A percentile compares a stretch with the other conserved stretches of the same genome.
Evolutionary conservation across 2,888 invertebrate genomes (phyloP).

Genomic region (Tryphoninae sp.): DNA sequence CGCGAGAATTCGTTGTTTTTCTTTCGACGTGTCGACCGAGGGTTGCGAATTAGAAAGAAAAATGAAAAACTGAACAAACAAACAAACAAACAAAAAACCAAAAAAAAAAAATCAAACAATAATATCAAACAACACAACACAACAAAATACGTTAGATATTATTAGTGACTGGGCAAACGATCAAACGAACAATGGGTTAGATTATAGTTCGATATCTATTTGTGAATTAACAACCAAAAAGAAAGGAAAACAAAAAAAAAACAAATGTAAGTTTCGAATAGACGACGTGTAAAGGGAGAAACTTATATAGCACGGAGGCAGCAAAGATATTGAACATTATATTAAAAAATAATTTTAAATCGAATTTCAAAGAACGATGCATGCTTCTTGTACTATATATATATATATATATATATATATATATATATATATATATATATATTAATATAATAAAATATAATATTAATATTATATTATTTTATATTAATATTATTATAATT

Average conservation of each 20-base stretch:
- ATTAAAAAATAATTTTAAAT: conserved; percentile 48
- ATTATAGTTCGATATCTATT: conserved; percentile 40
- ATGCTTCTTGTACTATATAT: conserved; percentile 60
- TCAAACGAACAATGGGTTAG: conserved; percentile 45
- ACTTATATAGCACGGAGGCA: conserved; percentile 41
- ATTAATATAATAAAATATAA: too few species aligned
- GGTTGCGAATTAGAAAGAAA: too few species aligned
- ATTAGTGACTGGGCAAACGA: conserved; percentile 52
- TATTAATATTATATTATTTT: too few species aligned
- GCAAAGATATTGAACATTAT: conserved; percentile 59
- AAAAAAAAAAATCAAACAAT: too few species aligned
- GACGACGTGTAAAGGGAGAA: not conserved
- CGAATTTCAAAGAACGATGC: conserved; percentile 55
- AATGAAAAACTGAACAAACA: too few species aligned
- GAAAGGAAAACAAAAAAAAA: not conserved
- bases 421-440: conserved; percentile 56
- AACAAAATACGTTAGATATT: not conserved
- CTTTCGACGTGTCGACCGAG: too few species aligned
- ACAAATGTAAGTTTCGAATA: not conserved
- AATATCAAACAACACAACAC: not conserved
- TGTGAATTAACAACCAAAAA: conserved; percentile 36
- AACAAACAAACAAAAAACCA: too few species aligned
- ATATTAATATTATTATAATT: too few species aligned
- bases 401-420: conserved; percentile 38
- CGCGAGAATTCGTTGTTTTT: not conserved